A percentile compares a stretch with the other conserved stretches of the same genome.
Evolutionary conservation across 2,797 vertebrate genomes (phyloP).

Genomic region (Cryptoprocta ferox): DNA sequence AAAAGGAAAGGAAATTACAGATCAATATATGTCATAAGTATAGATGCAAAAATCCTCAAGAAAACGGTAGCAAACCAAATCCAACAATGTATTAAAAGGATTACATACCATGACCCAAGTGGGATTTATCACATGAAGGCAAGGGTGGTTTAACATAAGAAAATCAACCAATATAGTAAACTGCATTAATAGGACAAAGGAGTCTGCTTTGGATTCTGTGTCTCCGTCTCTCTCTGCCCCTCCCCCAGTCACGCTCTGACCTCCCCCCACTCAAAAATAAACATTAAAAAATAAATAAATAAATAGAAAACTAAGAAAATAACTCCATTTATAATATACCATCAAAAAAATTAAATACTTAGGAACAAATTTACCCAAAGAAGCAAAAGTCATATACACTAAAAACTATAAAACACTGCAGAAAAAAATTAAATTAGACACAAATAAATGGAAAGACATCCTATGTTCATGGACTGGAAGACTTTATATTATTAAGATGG

Average conservation of each 20-base stretch:
- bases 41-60: neutral
- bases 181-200: neutral
- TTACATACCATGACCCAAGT: neutral
- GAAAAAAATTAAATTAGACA: neutral
- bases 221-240: too few species aligned
- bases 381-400: neutral
- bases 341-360: neutral
- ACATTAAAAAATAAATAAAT: too few species aligned
- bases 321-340: neutral
- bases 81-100: slow-evolving; percentile 15
- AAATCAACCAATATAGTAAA: slow-evolving; percentile 24
- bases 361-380: slow-evolving; percentile 1
- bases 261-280: too few species aligned
- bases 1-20: neutral
- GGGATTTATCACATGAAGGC: slow-evolving; percentile 16
- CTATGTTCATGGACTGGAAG: neutral
- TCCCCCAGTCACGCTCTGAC: too few species aligned
- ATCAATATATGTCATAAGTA: neutral
- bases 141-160: neutral
- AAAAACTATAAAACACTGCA: neutral
- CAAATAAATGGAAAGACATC: slow-evolving; percentile 19
- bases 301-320: neutral
- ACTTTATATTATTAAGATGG: neutral
- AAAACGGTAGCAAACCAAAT: slow-evolving; percentile 26
- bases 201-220: too few species aligned